Base-by-base conservation (phyloP, 1,140 invertebrate species). In the Lordiphosa clarofinis region DNA sequence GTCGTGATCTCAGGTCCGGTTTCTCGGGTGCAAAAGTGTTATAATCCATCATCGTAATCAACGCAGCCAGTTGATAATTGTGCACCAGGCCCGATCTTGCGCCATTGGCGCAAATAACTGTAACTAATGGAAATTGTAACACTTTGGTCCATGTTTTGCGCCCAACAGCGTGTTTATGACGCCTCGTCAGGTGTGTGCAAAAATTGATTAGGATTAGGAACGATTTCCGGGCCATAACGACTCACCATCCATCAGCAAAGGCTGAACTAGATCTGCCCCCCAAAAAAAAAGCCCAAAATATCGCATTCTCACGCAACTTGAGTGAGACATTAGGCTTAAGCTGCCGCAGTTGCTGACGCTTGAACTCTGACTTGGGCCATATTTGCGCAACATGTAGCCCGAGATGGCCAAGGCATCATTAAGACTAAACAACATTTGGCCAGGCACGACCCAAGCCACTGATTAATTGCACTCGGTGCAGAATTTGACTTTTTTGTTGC, bases 91-190 rank as follows among this genome's bases (percentile, higher is more conserved):
- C n/a, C 28, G 28, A 46, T 46, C 43, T 69, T 69, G 55, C 61
- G 61, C 55, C 66, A 65, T 40, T 69, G 61, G 60, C 61, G 54
- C 73, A 82, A 82, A 82, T 82, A 82, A 84, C 76, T 81, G 76
- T 82, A 82, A 73, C 78, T 82, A 82, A 84, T 82, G 76, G 78
- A 82, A 82, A 82, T 78, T 82, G 76, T 82, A 82, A 82, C 76
- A 82, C 76, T 82, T 82, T 78, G 76, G 62, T 72, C 82, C 72
- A 38, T 38, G 36, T 21, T 36, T 49, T 49, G 36, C 5, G 4
- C 31, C 53, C 24, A 47, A 55, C 55, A 73, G 64, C 73, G 63
- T 76, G 74, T 84, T 82, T 82, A 76, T 82, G 73, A 84, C 76
- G 78, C 76, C 76, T 84, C 68, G 78, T 70, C 73, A 81, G 76